These are phyloP conservation scores for Caenorhabditis plicata DNA, from an alignment of 2,888 invertebrate species.

Conservation along the genomic window DNA sequence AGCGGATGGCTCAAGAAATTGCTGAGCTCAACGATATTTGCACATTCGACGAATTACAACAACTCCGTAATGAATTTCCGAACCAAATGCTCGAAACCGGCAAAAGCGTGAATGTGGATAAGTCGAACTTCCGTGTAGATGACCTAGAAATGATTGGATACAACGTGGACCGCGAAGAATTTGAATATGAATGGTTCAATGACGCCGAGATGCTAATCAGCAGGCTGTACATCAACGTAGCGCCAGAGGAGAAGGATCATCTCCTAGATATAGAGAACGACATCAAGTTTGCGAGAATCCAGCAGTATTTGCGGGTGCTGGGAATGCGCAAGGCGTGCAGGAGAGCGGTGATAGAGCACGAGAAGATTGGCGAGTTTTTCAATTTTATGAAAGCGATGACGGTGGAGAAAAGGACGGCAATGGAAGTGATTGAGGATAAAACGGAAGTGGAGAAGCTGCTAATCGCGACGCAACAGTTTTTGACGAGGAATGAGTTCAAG, in stretches of 20 bases:
- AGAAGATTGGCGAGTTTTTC: constrained; percentile 48
- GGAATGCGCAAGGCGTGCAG: constrained; percentile 20
- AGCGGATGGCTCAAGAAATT: constrained; percentile 9
- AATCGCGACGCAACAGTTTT: constrained; percentile 37
- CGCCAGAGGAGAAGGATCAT: constrained; percentile 13
- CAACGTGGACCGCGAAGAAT: constrained; percentile 37
- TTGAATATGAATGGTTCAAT: constrained; percentile 35
- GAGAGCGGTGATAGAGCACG: constrained; percentile 46
- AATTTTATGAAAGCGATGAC: constrained; percentile 38
- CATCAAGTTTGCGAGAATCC: constrained; percentile 33
- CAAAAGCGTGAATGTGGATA: not conserved
- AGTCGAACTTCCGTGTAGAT: constrained; percentile 5
- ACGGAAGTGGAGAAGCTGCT: constrained; percentile 29
- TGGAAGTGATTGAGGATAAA: constrained; percentile 16
- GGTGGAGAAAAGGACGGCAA: constrained; percentile 4
- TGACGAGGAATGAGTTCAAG: constrained; percentile 24
- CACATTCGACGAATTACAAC: constrained; percentile 14
- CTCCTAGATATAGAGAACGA: constrained; percentile 32
- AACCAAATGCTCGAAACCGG: constrained; percentile 7
- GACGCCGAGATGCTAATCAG: constrained; percentile 51
- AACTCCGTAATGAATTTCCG: constrained; percentile 12
- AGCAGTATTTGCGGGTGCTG: constrained; percentile 24
- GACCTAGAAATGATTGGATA: constrained; percentile 30
- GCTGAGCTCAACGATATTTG: constrained; percentile 5
- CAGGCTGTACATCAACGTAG: constrained; percentile 30